Percentiles rank a stretch among this genome's conserved stretches.
Conservation (phyloP, 2,888 invertebrate genomes). For the Nycteola revayana region DNA sequence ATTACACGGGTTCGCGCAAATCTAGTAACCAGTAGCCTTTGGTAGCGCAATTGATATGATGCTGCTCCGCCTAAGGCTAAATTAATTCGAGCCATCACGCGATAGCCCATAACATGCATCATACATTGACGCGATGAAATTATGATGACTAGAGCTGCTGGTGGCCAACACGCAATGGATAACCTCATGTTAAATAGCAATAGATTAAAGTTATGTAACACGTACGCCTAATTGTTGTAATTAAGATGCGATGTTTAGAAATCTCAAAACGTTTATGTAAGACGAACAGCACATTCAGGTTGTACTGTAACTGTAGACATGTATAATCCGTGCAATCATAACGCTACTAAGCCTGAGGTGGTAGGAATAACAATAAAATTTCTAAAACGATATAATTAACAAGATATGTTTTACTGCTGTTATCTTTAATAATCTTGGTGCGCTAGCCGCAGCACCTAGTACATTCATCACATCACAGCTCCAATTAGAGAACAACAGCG, state of each 20-base stretch:
- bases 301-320: no score
- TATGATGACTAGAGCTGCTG: slow-evolving; percentile 7
- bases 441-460: slow-evolving; percentile 2
- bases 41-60: slow-evolving; percentile 8
- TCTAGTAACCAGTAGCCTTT: slow-evolving; percentile 11
- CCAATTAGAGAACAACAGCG: slow-evolving; percentile 46
- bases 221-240: no score
- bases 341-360: no score
- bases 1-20: slow-evolving; percentile 1
- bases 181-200: no score
- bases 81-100: slow-evolving; percentile 45
- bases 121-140: slow-evolving; percentile 8
- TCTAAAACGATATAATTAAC: slow-evolving; percentile 13
- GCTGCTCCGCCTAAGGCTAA: slow-evolving; percentile 44
- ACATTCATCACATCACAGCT: slow-evolving; percentile 21
- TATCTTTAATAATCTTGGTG: slow-evolving; percentile 10
- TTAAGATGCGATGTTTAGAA: no score
- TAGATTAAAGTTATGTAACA: no score
- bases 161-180: slow-evolving; percentile 8
- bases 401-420: slow-evolving; percentile 10
- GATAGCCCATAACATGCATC: slow-evolving; percentile 8
- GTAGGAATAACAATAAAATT: slow-evolving; percentile 7
- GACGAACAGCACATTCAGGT: no score
- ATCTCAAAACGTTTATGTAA: no score
- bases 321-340: no score